A percentile compares a stretch with the other conserved stretches of the same genome.
phyloP scores from a whole-genome alignment of 1,140 invertebrate species.

The Drosophila suzukii region DNA sequence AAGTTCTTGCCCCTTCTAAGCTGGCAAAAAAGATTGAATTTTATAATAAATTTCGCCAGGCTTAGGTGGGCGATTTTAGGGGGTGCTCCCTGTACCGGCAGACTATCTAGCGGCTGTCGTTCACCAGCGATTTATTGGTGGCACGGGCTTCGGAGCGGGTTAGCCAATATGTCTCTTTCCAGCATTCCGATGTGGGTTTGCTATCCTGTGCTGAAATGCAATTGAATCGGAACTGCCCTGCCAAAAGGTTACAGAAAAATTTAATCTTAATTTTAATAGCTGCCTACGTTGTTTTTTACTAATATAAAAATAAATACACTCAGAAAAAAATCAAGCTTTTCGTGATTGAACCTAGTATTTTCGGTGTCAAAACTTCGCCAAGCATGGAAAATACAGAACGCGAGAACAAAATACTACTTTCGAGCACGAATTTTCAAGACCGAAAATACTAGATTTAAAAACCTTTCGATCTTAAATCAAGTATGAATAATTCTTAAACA shows the following conservation, averaged over 20 bases:
- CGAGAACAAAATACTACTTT: no score
- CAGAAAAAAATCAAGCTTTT: no score
- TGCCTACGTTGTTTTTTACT: no score
- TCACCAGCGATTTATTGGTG: conserved; percentile 34
- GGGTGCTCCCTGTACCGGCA: not conserved
- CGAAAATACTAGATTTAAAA: no score
- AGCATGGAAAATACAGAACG: no score
- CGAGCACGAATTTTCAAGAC: no score
- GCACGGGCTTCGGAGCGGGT: conserved; percentile 18
- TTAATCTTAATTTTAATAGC: no score
- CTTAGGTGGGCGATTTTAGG: conserved; percentile 13
- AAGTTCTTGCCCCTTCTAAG: conserved; percentile 32
- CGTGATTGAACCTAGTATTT: no score
- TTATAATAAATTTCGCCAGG: conserved; percentile 76
- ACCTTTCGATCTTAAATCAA: no score
- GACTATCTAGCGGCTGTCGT: conserved; percentile 23
- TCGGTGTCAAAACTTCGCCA: no score
- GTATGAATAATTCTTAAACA: no score
- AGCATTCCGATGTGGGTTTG: conserved; percentile 10
- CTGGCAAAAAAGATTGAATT: conserved; percentile 69
- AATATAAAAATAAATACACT: no score
- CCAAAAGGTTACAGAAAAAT: conserved; percentile 15
- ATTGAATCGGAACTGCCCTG: conserved; percentile 27
- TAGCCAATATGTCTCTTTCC: conserved; percentile 41
- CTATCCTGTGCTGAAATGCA: not conserved